These are phyloP conservation scores for Ceryle rudis DNA, from an alignment of 2,797 vertebrate genomes.

Conservation along the genomic window DNA sequence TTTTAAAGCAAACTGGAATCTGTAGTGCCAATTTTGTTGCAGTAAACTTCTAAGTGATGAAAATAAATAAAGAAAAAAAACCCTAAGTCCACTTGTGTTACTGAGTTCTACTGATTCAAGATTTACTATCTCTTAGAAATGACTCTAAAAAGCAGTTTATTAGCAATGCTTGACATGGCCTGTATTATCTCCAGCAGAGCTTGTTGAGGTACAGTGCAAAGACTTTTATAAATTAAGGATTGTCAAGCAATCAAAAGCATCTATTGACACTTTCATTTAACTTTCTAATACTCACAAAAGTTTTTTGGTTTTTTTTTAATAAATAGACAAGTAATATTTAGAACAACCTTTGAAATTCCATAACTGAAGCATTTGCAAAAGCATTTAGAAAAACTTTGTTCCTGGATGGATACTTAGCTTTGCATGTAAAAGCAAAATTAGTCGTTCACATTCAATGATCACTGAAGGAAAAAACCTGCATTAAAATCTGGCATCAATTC, in stretches of 20 bases:
- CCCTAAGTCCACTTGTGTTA: background rate
- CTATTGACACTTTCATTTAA: background rate
- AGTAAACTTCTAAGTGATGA: background rate
- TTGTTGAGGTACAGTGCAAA: background rate
- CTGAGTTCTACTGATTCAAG: conserved; percentile 33
- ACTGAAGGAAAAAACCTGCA: background rate
- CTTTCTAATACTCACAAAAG: background rate
- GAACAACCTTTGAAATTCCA: background rate
- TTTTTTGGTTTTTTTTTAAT: background rate
- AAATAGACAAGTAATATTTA: background rate
- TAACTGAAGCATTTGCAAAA: background rate
- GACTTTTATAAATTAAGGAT: background rate
- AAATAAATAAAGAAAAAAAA: background rate
- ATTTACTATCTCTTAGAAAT: conserved; percentile 43
- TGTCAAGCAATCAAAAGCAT: background rate
- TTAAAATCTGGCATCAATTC: background rate
- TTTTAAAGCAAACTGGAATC: background rate
- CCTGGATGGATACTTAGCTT: background rate
- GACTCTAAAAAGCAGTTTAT: conserved; percentile 27
- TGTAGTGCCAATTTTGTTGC: background rate
- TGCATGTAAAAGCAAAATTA: background rate
- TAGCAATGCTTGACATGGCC: conserved; percentile 2
- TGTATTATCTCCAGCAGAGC: conserved; percentile 12
- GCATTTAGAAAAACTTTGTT: background rate
- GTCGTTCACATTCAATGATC: background rate